phyloP scores from a whole-genome alignment of 2,113 vertebrate genomes.

The Rhadina sibilatrix region DNA sequence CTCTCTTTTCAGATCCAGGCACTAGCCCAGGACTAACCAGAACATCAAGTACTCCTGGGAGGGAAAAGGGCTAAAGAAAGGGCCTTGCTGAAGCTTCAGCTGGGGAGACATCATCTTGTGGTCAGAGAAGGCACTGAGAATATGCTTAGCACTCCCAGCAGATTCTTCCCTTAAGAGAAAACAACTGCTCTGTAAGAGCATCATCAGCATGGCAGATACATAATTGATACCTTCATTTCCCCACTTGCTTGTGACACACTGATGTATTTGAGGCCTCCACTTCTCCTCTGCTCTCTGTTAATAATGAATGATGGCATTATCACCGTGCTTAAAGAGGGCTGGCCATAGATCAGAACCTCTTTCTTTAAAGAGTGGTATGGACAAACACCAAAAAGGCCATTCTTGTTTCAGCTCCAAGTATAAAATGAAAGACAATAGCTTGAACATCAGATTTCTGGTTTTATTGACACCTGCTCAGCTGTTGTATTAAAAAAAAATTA shows the following conservation, averaged over 20 bases:
- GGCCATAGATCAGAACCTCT: neutral
- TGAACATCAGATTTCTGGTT: neutral
- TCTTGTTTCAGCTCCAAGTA: neutral
- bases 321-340: neutral
- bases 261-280: neutral
- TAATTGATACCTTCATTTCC: slow-evolving; percentile 12
- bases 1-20: neutral
- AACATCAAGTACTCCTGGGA: neutral
- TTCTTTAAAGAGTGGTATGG: neutral
- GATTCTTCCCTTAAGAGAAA: neutral
- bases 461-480: neutral
- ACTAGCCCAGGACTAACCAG: neutral
- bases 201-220: neutral
- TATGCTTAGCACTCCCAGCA: neutral
- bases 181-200: neutral
- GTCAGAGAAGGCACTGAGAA: neutral
- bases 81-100: neutral
- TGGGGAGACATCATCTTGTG: fast-evolving
- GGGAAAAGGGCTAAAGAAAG: neutral
- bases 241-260: neutral
- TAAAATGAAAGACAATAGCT: neutral
- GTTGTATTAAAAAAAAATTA: neutral
- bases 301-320: neutral
- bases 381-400: neutral
- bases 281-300: neutral